Evolutionary conservation across 2,797 vertebrate species (phyloP), one percentile per base, ranked within the genome.

Genomic region (Perodicticus potto): DNA sequence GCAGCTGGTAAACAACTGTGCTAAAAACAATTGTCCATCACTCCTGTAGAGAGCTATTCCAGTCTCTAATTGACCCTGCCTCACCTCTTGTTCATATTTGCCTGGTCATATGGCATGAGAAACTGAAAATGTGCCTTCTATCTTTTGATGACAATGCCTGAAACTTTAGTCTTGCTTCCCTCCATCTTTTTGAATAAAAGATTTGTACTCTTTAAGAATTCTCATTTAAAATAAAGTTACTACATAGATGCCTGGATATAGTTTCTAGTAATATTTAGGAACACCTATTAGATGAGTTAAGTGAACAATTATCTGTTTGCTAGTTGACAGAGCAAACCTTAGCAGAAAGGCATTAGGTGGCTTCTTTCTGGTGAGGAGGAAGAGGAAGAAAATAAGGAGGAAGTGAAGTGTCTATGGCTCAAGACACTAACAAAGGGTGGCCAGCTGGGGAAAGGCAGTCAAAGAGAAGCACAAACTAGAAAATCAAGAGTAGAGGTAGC

Each of bases 191-290:
- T 34, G 11, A 32, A 78, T 72, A 81, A 93, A 59, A 3, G 1
- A 70, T 40, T n/a, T 85, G 25, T 49, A 63, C 29, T 84, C n/a
- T 53, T 82, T 37, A 83, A 87, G 29, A 85, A 73, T 70, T 53
- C 1, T 20, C 53, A 70, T 27, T 34, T 92, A 92, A 93, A 95
- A 67, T 78, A 70, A 65, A 93, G 92, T 67, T 65, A 53, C 37
- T 86, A 76, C 3, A 2, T 23, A 32, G 59, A 81, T 78, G 4
- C 34, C 29, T 63, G 17, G 1, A 65, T 78, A 57, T 80, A 88
- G 57, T 85, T 94, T n/a, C 9, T 76, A 45, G 40, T 2, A 95
- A 27, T 17, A 70, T 25, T 57, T 16, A 81, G 17, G 27, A 82
- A 74, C 16, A 70, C 4, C 17, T 49, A 73, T n/a, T 5, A 78